Conservation (phyloP, 2,888 invertebrate species). For the Crossocerus cetratus region DNA sequence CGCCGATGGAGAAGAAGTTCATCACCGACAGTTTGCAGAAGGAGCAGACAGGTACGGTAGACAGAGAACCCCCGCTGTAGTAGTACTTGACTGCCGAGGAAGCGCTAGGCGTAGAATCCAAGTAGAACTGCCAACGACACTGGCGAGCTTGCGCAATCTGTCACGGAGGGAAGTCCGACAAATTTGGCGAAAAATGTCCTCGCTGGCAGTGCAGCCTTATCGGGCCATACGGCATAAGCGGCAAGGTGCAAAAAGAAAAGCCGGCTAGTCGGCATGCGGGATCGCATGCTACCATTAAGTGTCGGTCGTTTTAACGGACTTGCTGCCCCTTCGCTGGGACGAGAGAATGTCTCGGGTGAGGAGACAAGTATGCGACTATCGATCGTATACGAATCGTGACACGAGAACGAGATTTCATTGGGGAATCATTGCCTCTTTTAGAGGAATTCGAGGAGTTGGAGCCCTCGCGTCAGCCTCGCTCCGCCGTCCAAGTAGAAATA, state of each 20-base stretch:
- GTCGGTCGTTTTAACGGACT: conserved; percentile 8
- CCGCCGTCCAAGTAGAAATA: not conserved
- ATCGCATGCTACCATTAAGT: not conserved
- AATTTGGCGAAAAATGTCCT: no score
- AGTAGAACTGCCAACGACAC: not conserved
- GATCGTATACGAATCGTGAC: conserved; percentile 9
- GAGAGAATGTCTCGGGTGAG: not conserved
- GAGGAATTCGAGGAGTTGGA: not conserved
- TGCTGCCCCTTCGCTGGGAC: not conserved
- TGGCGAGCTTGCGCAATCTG: no score
- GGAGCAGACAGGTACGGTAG: conserved; percentile 71
- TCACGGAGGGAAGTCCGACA: not conserved
- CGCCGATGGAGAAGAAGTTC: conserved; percentile 71
- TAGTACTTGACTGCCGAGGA: not conserved
- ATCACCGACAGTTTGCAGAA: conserved; percentile 72
- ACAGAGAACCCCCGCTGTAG: not conserved
- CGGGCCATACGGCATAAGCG: conserved; percentile 8
- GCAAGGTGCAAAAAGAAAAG: conserved; percentile 63
- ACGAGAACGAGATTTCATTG: not conserved
- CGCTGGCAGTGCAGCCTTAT: no score
- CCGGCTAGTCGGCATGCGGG: no score
- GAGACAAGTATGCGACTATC: conserved; percentile 19
- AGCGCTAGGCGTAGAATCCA: not conserved
- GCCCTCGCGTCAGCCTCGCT: not conserved
- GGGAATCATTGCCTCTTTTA: not conserved